A percentile compares a stretch with the other conserved stretches of the same genome.
Evolutionary conservation across 1,140 invertebrate species (phyloP).

Genomic region (Cyphomyrmex costatus): DNA sequence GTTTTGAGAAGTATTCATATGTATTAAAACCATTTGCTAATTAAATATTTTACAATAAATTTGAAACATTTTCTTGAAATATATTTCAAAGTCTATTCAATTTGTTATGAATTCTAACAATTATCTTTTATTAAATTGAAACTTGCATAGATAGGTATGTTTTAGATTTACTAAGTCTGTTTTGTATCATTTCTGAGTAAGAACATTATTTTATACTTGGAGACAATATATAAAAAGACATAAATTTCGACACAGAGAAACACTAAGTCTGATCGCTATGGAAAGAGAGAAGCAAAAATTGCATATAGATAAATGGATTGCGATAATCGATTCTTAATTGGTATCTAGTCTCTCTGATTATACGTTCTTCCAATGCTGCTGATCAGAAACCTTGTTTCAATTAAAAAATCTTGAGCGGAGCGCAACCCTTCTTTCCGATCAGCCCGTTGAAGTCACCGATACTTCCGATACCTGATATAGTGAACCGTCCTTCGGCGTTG

Average conservation of each 20-base stretch:
- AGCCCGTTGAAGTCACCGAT: constrained; percentile 87
- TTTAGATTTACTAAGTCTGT: background rate
- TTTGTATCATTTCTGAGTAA: background rate
- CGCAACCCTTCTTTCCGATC: constrained; percentile 85
- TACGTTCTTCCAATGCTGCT: background rate
- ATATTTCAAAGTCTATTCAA: background rate
- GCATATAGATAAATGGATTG: background rate
- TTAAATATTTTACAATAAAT: background rate
- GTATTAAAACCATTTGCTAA: background rate
- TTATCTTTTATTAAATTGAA: constrained; percentile 16
- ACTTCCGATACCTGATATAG: constrained; percentile 85
- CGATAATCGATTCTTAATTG: constrained; percentile 10
- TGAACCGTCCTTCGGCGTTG: constrained; percentile 77
- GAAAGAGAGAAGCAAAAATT: background rate
- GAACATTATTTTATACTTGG: background rate
- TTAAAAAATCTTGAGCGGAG: background rate
- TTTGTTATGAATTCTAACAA: background rate
- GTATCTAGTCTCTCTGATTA: background rate
- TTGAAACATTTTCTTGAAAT: background rate
- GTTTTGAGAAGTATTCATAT: background rate
- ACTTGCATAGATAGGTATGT: background rate
- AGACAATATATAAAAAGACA: background rate
- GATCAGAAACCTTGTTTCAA: background rate
- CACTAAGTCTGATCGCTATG: background rate
- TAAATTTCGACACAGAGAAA: background rate